A percentile compares a stretch with the other conserved stretches of the same genome.
phyloP scores from a whole-genome alignment of 2,888 invertebrate genomes.

The Oligia latruncula region DNA sequence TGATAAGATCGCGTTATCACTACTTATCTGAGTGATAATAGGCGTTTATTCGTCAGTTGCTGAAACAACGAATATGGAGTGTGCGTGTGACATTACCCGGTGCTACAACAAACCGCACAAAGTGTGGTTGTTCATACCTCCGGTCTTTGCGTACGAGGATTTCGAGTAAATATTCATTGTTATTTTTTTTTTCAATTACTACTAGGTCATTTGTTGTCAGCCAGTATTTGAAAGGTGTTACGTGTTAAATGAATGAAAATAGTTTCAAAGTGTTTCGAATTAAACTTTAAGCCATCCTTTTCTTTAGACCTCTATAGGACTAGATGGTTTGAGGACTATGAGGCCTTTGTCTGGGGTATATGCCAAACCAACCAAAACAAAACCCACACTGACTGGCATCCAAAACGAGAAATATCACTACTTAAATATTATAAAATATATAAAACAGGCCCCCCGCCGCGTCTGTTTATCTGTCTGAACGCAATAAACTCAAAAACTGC shows the following conservation, averaged over 20 bases:
- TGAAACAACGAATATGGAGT: conserved; percentile 74
- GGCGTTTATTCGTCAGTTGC: conserved; percentile 56
- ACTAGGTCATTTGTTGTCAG: neutral
- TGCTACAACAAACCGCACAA: conserved; percentile 77
- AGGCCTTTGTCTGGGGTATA: neutral
- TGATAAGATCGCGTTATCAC: conserved; percentile 67
- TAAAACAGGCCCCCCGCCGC: neutral
- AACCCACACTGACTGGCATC: neutral
- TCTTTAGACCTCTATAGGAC: neutral
- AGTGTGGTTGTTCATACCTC: conserved; percentile 78
- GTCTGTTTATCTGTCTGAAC: neutral
- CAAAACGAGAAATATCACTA: neutral
- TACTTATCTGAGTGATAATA: conserved; percentile 68
- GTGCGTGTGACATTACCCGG: conserved; percentile 78
- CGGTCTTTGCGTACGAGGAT: conserved; percentile 71
- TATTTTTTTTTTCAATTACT: neutral
- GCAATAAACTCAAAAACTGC: neutral
- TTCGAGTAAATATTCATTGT: conserved; percentile 77
- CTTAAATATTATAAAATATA: neutral
- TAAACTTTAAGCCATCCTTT: neutral
- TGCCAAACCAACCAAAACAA: neutral
- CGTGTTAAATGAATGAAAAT: neutral
- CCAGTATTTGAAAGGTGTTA: conserved; percentile 5
- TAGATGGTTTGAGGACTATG: neutral
- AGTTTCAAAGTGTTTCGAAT: neutral